These are phyloP conservation scores for Lampropteryx suffumata DNA, from an alignment of 2,888 invertebrate species.

Conservation along the genomic window DNA sequence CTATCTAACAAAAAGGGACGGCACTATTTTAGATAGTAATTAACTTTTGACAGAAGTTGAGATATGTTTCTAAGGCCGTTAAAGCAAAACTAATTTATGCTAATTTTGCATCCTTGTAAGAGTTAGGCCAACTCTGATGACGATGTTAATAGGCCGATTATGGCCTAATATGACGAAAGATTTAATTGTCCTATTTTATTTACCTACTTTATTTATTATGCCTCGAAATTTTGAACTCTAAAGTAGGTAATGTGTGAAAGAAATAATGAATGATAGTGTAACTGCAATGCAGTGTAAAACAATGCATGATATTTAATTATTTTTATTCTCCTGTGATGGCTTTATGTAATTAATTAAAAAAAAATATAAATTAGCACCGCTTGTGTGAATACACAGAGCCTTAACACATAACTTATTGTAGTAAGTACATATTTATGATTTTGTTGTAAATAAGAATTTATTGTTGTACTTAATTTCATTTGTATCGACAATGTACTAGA, in stretches of 20 bases:
- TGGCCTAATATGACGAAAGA: too few species aligned
- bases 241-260: too few species aligned
- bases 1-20: too few species aligned
- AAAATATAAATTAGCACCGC: conserved; percentile 46
- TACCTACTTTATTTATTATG: too few species aligned
- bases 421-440: conserved; percentile 65
- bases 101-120: too few species aligned
- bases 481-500: conserved; percentile 53
- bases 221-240: background rate
- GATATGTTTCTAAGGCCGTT: too few species aligned
- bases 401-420: conserved; percentile 70
- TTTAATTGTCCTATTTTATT: too few species aligned
- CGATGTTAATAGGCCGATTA: too few species aligned
- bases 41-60: too few species aligned
- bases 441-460: conserved; percentile 73
- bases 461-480: conserved; percentile 74
- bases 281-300: conserved; percentile 53
- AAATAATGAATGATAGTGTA: conserved; percentile 38
- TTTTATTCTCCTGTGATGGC: conserved; percentile 33
- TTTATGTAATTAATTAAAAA: conserved; percentile 29
- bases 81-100: too few species aligned
- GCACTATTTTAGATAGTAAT: too few species aligned
- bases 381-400: conserved; percentile 55
- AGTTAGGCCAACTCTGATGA: too few species aligned
- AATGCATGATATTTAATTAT: conserved; percentile 39